Evolutionary conservation across 2,888 invertebrate species (phyloP).

Genomic region (Chrysotoxum bicinctum): DNA sequence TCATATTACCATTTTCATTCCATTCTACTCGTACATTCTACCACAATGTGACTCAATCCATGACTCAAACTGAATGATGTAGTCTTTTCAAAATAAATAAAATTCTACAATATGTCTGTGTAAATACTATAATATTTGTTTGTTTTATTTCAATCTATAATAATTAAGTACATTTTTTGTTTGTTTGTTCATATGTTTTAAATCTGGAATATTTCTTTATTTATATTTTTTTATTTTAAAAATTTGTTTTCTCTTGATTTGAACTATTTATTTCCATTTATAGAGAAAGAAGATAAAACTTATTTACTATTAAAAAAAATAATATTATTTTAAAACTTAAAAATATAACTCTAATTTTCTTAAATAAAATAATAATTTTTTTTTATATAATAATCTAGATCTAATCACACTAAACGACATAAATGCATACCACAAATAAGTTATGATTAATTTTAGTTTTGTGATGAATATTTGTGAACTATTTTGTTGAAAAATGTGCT

Average conservation of each 20-base stretch:
- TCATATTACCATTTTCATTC: too few relatives aligned
- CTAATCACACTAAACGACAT: slow-evolving; percentile 16
- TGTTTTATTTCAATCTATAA: slow-evolving; percentile 50
- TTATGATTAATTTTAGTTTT: slow-evolving; percentile 14
- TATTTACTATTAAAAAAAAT: not conserved
- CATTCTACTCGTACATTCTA: too few relatives aligned
- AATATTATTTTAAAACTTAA: not conserved
- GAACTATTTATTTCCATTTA: slow-evolving; percentile 17
- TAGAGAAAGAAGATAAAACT: not conserved
- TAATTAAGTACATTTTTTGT: slow-evolving; percentile 57
- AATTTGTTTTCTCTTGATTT: slow-evolving; percentile 33
- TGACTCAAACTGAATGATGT: not conserved
- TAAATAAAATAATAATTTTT: slow-evolving; percentile 16
- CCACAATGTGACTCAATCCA: too few relatives aligned
- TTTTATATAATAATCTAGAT: slow-evolving; percentile 32
- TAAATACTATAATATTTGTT: slow-evolving; percentile 52
- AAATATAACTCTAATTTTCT: slow-evolving; percentile 10
- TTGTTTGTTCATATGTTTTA: slow-evolving; percentile 31
- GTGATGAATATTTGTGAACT: slow-evolving; percentile 57
- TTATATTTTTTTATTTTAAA: slow-evolving; percentile 20
- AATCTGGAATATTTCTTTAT: slow-evolving; percentile 58
- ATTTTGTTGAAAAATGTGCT: slow-evolving; percentile 25
- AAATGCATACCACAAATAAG: slow-evolving; percentile 50
- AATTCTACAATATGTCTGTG: slow-evolving; percentile 32
- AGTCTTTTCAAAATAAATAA: not conserved